Conservation (phyloP, 2,888 invertebrate genomes). For the Brenthis hecate region DNA sequence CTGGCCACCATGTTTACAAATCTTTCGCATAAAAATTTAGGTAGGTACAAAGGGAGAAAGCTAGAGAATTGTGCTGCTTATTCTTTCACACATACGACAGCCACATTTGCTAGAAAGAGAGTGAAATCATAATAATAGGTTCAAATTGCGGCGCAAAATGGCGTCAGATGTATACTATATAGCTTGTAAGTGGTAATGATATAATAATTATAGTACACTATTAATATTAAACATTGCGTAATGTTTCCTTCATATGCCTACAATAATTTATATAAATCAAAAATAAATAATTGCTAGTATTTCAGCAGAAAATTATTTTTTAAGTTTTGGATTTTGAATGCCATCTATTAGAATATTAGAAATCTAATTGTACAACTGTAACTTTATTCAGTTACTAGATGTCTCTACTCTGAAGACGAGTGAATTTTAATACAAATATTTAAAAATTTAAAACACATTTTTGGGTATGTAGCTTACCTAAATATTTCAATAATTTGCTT, state of each 20-base stretch:
- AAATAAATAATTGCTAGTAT: not conserved
- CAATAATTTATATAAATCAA: not conserved
- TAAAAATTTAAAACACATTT: too few relatives aligned
- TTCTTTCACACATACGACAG: slow-evolving; percentile 56
- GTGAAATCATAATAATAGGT: slow-evolving; percentile 53
- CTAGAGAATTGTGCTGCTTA: slow-evolving; percentile 59
- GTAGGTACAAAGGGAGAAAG: slow-evolving; percentile 66
- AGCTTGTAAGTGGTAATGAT: slow-evolving; percentile 5
- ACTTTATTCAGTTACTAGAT: too few relatives aligned
- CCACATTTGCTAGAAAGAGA: slow-evolving; percentile 57
- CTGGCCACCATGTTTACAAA: slow-evolving; percentile 82
- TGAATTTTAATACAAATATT: too few relatives aligned
- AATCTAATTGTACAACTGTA: not conserved
- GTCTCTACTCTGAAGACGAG: too few relatives aligned
- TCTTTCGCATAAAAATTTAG: slow-evolving; percentile 70
- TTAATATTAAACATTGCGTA: not conserved
- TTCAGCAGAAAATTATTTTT: not conserved
- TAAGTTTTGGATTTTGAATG: not conserved
- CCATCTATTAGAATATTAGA: slow-evolving; percentile 3
- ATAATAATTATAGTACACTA: slow-evolving; percentile 6
- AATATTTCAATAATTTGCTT: too few relatives aligned
- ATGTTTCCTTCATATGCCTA: not conserved
- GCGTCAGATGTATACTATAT: slow-evolving; percentile 55
- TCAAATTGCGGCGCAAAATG: slow-evolving; percentile 71
- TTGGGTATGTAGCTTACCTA: too few relatives aligned